Evolutionary conservation across 2,113 vertebrate genomes (phyloP).

Genomic region (Myotis davidii): DNA sequence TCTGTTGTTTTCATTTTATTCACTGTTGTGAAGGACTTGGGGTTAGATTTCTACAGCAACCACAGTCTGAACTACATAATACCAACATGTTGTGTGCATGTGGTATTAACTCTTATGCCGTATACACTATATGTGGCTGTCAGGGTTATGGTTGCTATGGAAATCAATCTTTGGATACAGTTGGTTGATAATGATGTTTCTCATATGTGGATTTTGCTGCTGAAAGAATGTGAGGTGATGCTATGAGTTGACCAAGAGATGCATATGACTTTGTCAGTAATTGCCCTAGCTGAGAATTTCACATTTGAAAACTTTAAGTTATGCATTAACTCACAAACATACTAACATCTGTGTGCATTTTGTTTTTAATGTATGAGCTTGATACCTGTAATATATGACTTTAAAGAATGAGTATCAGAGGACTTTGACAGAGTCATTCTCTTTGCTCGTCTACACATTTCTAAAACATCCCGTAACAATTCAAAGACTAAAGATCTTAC

Average conservation of each 20-base stretch:
- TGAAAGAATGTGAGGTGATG: conserved; percentile 55
- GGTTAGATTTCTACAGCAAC: conserved; percentile 77
- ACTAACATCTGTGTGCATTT: background rate
- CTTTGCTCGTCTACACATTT: background rate
- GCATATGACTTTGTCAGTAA: background rate
- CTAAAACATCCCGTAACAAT: conserved; percentile 1
- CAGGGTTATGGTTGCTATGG: conserved; percentile 75
- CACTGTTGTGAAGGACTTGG: conserved; percentile 50
- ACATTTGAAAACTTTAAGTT: conserved; percentile 46
- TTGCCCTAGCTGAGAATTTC: background rate
- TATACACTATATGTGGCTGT: conserved; percentile 55
- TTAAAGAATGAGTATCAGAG: background rate
- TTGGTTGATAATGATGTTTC: conserved; percentile 59
- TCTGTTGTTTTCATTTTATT: conserved; percentile 69
- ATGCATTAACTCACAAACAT: conserved; percentile 9
- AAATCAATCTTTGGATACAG: conserved; percentile 67
- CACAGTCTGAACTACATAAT: conserved; percentile 54
- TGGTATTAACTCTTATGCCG: conserved; percentile 63
- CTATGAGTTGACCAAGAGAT: conserved; percentile 44
- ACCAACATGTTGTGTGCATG: conserved; percentile 47
- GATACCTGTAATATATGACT: conserved; percentile 6
- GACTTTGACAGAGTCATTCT: conserved; percentile 33
- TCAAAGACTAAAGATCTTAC: background rate
- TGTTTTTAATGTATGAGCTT: background rate
- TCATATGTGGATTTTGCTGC: conserved; percentile 64